Evolutionary conservation across 2,888 invertebrate genomes (phyloP), one percentile per base, ranked within the genome.

Genomic region (Copidosoma aretas): DNA sequence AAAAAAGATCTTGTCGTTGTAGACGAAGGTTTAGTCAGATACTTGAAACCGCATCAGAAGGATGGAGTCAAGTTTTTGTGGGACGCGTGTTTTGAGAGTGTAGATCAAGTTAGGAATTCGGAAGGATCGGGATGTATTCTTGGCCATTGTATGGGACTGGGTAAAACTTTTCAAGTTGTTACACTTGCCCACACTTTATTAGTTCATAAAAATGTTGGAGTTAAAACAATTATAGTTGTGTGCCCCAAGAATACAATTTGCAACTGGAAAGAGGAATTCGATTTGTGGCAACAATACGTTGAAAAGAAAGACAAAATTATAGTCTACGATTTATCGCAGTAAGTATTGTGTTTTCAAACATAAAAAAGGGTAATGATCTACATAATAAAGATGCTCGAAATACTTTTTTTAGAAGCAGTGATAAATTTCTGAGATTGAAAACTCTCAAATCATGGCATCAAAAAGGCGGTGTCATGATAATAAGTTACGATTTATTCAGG

Each of bases 81-180:
- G 93, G 91, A 95, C 78, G 91, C 93, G 53, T 91, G 93, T 77
- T 92, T 92, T 76, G 96, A 96, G 83, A 91, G 92, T 43, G 82
- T 93, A 0, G 89, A 92, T 74, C 88, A 90, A 60, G 84, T 89
- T 60, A 88, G 89, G 80, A 87, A 86, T 70, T 87, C 88, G 58
- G 85, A 84, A 74, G 94, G 94, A 0, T 91, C 93, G 0, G 95
- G 95, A 0, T 94, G 94, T 80, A 95, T 97, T 75, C 85, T 97
- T 63, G 97, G 96, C 0, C 97, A 97, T 85, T 96, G 96, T 80
- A 97, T 97, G 97, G 97, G 96, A 71, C 87, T 97, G 14, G 94
- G 94, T 10, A 95, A 95, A 85, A 94, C 94, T 0, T 85, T 95
- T 12, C 84, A 93, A 92, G 91, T 95, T 74, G 91, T 97, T 32